Conservation (phyloP, 2,888 invertebrate genomes). For the Thelaira solivaga region DNA sequence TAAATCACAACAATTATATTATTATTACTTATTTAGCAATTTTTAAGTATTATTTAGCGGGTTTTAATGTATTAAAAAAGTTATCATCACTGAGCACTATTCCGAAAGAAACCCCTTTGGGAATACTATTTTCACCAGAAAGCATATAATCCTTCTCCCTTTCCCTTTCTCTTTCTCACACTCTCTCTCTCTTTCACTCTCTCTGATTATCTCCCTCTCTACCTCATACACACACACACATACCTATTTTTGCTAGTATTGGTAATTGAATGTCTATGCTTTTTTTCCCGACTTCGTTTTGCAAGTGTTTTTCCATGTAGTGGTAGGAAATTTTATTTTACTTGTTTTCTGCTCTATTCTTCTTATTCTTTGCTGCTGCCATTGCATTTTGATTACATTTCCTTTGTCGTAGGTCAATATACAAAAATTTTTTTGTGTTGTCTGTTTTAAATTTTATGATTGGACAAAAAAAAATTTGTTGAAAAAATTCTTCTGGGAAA, state of each 20-base stretch:
- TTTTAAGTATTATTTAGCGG: too few species aligned
- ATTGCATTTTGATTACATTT: conserved; percentile 74
- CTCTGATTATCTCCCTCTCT: background rate
- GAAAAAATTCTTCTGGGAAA: background rate
- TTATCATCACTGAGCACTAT: background rate
- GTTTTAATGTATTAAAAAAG: too few species aligned
- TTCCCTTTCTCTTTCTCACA: background rate
- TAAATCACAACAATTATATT: too few species aligned
- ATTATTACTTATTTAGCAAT: too few species aligned
- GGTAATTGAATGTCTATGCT: conserved; percentile 17
- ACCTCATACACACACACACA: background rate
- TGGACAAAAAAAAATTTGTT: conserved; percentile 5
- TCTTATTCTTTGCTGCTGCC: conserved; percentile 27
- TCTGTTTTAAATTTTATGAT: conserved; percentile 34
- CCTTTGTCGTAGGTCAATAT: conserved; percentile 76
- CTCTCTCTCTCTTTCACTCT: background rate
- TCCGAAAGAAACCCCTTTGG: background rate
- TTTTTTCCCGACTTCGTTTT: conserved; percentile 15
- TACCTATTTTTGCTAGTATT: conserved; percentile 29
- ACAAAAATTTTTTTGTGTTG: conserved; percentile 52
- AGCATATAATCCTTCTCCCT: background rate
- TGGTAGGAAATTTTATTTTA: conserved; percentile 48
- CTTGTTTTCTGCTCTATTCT: conserved; percentile 16
- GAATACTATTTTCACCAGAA: background rate
- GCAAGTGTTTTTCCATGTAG: conserved; percentile 17